phyloP scores from a whole-genome alignment of 2,113 vertebrate genomes.

The Uria lomvia region DNA sequence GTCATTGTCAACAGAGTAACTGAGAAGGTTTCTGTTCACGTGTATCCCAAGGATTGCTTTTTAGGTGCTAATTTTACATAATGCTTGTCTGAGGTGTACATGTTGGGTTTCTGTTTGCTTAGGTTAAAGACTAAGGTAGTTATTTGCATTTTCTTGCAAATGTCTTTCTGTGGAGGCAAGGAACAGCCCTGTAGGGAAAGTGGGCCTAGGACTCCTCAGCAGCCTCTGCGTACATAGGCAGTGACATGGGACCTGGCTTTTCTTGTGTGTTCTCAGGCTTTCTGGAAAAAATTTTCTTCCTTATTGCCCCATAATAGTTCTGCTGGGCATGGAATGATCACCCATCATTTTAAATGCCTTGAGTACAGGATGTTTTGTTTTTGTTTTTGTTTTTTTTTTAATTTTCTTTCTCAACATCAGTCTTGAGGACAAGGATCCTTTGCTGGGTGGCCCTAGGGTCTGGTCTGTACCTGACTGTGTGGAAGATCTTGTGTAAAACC shows the following conservation, averaged over 20 bases:
- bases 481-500: background rate
- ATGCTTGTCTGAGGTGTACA: background rate
- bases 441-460: background rate
- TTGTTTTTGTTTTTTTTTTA: background rate
- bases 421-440: background rate
- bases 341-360: background rate
- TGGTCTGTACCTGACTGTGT: background rate
- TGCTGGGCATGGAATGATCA: background rate
- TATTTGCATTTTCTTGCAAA: background rate
- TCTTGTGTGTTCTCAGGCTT: background rate
- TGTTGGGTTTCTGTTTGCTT: background rate
- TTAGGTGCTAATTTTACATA: background rate
- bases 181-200: background rate
- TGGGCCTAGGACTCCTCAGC: background rate
- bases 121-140: background rate
- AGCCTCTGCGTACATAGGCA: fast-evolving
- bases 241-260: background rate
- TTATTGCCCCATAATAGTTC: background rate
- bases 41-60: background rate
- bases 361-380: background rate
- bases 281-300: background rate
- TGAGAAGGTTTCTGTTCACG: background rate
- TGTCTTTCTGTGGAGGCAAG: background rate
- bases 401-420: background rate
- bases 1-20: background rate